Evolutionary conservation across 2,888 invertebrate species (phyloP).

Genomic region (Melanchra persicariae): DNA sequence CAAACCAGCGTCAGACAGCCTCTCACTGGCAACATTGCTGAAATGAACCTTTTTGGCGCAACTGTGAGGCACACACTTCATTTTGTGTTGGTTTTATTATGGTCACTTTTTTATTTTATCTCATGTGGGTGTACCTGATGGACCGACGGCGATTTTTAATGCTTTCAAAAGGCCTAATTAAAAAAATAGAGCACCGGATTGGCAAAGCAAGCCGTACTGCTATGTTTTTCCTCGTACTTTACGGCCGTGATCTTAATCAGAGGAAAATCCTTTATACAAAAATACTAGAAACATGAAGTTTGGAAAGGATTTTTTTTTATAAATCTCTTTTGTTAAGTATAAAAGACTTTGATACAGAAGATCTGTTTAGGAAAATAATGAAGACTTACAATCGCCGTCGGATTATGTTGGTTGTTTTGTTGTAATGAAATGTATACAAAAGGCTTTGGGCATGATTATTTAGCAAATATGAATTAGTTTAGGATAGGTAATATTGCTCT

Average conservation of each 20-base stretch:
- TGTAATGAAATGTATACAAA: not conserved
- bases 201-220: not conserved
- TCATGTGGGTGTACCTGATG: too few relatives aligned
- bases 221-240: conserved; percentile 1
- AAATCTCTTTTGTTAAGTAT: not conserved
- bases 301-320: not conserved
- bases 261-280: not conserved
- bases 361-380: conserved; percentile 15
- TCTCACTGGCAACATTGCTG: too few relatives aligned
- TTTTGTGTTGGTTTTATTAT: too few relatives aligned
- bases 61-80: too few relatives aligned
- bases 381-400: not conserved
- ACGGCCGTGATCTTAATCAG: not conserved
- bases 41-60: too few relatives aligned
- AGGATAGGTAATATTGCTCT: not conserved
- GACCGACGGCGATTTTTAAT: too few relatives aligned
- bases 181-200: not conserved
- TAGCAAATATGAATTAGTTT: not conserved
- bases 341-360: not conserved
- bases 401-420: conserved; percentile 11
- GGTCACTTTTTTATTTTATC: too few relatives aligned
- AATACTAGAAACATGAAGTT: not conserved
- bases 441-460: not conserved
- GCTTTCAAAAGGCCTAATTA: not conserved
- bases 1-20: too few relatives aligned